phyloP scores from a whole-genome alignment of 1,140 invertebrate species.

The silkworm (Bombyx mori) region ASM3026992v2 NC_085131.1:12669001-12669500 shows the following conservation, averaged over 20 bases:
- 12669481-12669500: no score
- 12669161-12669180: no score
- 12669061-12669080: no score
- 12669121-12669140: no score
- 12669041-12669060: slow-evolving; percentile 19
- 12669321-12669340: slow-evolving; percentile 24
- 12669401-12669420: slow-evolving; percentile 6
- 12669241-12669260: background rate
- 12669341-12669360: slow-evolving; percentile 27
- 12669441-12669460: no score
- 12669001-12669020: background rate
- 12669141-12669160: no score
- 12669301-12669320: slow-evolving; percentile 47
- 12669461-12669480: no score
- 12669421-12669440: background rate
- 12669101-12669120: no score
- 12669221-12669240: background rate
- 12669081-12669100: no score
- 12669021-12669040: slow-evolving; percentile 7
- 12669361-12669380: slow-evolving; percentile 20
- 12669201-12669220: no score
- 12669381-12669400: background rate
- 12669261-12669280: slow-evolving; percentile 4
- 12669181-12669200: no score
- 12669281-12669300: slow-evolving; percentile 21